These are phyloP conservation scores for Oncorhynchus mykiss DNA, from an alignment of 2,113 vertebrate genomes.

Conservation along the genomic window DNA sequence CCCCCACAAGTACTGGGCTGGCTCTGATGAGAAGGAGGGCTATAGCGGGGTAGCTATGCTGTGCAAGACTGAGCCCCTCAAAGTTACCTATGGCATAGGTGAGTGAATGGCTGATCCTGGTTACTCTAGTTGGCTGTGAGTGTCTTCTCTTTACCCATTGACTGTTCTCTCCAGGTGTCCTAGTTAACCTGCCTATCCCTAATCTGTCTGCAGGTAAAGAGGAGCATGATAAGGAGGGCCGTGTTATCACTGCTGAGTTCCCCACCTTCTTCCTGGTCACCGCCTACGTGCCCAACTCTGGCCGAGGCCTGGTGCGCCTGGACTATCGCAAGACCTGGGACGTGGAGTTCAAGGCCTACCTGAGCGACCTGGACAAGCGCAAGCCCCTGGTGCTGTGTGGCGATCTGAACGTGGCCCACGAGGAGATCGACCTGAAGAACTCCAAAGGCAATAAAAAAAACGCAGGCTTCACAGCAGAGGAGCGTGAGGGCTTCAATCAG, in stretches of 20 bases:
- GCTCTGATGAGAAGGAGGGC: slow-evolving; percentile 81
- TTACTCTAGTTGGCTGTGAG: not conserved
- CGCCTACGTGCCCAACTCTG: slow-evolving; percentile 84
- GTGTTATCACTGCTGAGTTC: slow-evolving; percentile 88
- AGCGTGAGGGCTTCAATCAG: slow-evolving; percentile 82
- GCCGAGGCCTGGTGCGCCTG: slow-evolving; percentile 82
- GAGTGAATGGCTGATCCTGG: slow-evolving; percentile 51
- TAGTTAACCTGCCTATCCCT: not conserved
- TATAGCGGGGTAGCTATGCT: slow-evolving; percentile 90
- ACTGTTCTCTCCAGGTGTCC: not conserved
- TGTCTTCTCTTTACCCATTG: not conserved
- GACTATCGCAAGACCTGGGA: slow-evolving; percentile 91
- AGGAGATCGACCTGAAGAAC: slow-evolving; percentile 90
- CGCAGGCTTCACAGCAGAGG: slow-evolving; percentile 85
- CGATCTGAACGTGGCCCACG: slow-evolving; percentile 89
- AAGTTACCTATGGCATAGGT: slow-evolving; percentile 88
- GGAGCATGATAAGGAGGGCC: slow-evolving; percentile 88
- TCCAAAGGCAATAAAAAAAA: slow-evolving; percentile 89
- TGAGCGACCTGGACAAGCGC: slow-evolving; percentile 77
- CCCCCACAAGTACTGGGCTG: slow-evolving; percentile 86
- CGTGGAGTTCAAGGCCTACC: slow-evolving; percentile 79
- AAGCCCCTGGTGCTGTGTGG: slow-evolving; percentile 88
- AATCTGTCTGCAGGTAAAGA: slow-evolving; percentile 77
- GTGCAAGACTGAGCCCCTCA: slow-evolving; percentile 81
- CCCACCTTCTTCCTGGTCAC: slow-evolving; percentile 82